Evolutionary conservation across 2,797 vertebrate genomes (phyloP).

Genomic region (Botia almorhae): DNA sequence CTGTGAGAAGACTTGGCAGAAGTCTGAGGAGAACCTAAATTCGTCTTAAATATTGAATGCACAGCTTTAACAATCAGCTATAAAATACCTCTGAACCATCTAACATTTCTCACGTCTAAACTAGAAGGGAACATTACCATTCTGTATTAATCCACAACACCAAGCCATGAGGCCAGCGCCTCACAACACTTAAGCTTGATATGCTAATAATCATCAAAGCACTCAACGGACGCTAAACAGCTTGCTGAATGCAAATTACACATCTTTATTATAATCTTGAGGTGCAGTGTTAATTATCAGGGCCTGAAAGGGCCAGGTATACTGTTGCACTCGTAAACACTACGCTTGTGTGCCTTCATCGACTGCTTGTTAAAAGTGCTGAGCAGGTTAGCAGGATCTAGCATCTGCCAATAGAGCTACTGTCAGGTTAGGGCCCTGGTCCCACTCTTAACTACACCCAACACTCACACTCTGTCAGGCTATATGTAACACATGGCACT

Average conservation of each 20-base stretch:
- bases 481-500: conserved; percentile 22
- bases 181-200: conserved; percentile 36
- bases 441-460: conserved; percentile 3
- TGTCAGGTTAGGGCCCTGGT: conserved; percentile 7
- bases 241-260: conserved; percentile 49
- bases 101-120: not conserved
- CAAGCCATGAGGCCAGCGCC: conserved; percentile 1
- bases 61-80: not conserved
- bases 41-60: not conserved
- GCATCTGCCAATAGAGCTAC: not conserved
- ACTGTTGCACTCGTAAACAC: conserved; percentile 29
- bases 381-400: not conserved
- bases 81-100: not conserved
- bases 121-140: not conserved
- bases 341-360: conserved; percentile 8
- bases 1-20: not conserved
- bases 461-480: not conserved
- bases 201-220: conserved; percentile 48
- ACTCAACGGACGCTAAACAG: conserved; percentile 34
- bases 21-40: not conserved
- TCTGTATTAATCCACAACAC: not conserved
- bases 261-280: conserved; percentile 43
- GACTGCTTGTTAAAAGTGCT: conserved; percentile 15
- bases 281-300: conserved; percentile 34
- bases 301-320: not conserved